Percentiles rank a stretch among this genome's conserved stretches.
Evolutionary conservation across 2,888 invertebrate genomes (phyloP).

Genomic region (Subacronicta megacephala): DNA sequence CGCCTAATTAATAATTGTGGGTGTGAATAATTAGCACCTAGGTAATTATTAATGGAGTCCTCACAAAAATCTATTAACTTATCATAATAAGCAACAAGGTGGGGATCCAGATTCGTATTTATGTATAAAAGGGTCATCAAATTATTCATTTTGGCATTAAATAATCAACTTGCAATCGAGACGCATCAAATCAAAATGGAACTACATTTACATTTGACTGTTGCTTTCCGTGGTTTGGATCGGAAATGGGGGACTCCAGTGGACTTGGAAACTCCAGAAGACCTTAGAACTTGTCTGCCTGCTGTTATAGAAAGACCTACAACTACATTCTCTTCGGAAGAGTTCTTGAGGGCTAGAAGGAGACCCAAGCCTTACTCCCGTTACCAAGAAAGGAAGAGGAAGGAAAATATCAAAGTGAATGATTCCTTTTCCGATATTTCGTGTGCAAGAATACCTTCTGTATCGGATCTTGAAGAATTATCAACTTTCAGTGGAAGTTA

Average conservation of each 20-base stretch:
- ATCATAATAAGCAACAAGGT: no score
- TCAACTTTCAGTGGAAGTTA: conserved; percentile 6
- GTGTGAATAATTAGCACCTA: conserved; percentile 9
- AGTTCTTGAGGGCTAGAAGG: conserved; percentile 63
- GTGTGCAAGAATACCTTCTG: conserved; percentile 57
- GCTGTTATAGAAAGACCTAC: conserved; percentile 65
- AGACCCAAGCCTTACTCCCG: conserved; percentile 62
- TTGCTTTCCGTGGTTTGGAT: conserved; percentile 72
- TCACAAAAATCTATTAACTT: not conserved
- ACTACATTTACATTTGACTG: conserved; percentile 73
- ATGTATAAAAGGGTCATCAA: conserved; percentile 19
- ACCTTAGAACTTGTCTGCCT: conserved; percentile 59
- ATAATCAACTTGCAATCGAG: not conserved
- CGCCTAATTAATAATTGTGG: conserved; percentile 15
- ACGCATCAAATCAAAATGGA: conserved; percentile 63
- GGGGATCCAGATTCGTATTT: conserved; percentile 18
- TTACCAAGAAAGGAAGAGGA: conserved; percentile 40
- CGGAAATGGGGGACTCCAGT: conserved; percentile 74
- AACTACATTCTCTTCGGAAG: conserved; percentile 75
- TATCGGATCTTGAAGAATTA: conserved; percentile 46
- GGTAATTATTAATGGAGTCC: conserved; percentile 11
- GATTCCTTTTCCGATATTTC: conserved; percentile 72
- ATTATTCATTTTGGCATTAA: conserved; percentile 21
- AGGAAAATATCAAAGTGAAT: conserved; percentile 47
- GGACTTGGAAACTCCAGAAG: conserved; percentile 67